Evolutionary conservation across 2,888 invertebrate species (phyloP), one percentile per base, ranked within the genome.

Genomic region (Meliscaeva auricollis): DNA sequence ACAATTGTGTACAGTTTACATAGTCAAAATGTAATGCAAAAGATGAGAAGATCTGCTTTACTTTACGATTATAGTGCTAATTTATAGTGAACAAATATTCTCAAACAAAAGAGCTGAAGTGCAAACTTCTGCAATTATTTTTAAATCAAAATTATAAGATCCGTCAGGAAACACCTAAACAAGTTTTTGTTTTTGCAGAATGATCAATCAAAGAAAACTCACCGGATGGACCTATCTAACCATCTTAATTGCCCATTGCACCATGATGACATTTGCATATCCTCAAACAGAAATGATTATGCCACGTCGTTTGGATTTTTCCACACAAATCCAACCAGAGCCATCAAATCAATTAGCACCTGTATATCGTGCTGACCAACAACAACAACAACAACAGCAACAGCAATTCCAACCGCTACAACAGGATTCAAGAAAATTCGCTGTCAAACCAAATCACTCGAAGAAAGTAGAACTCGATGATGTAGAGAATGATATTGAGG

Each of bases 401-500:
- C 56, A 17, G 11, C 35, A 35, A 32, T 9, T 38, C 13, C 38
- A 38, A 9, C 38, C 7, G 13, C 9, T 9, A 2, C 56, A 56
- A 30, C 90, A 93, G 88, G 90, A 95, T 88, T 95, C 95, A 82
- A 93, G 97, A 87, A 98, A 97, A 93, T 97, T 96, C 91, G 97
- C 96, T 0, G 97, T 97, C 90, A 98, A 98, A 91, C 96, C 97
- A 13, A 98, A 97, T 90, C 95, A 96, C 15, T 94, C 96, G 89
- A 98, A 98, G 93, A 98, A 98, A 93, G 97, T 97, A 4, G 95
- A 95, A 2, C 91, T 96, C 38, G 96, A 97, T 89, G 96, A 97
- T 90, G 92, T 97, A 87, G 96, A 97, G 88, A 96, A 97, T 88
- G 97, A 97, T 88, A 94, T 96, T 87, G 95, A 95, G 90, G 96